Base-by-base conservation (phyloP, 2,888 invertebrate genomes). In the Lymantria monacha region DNA sequence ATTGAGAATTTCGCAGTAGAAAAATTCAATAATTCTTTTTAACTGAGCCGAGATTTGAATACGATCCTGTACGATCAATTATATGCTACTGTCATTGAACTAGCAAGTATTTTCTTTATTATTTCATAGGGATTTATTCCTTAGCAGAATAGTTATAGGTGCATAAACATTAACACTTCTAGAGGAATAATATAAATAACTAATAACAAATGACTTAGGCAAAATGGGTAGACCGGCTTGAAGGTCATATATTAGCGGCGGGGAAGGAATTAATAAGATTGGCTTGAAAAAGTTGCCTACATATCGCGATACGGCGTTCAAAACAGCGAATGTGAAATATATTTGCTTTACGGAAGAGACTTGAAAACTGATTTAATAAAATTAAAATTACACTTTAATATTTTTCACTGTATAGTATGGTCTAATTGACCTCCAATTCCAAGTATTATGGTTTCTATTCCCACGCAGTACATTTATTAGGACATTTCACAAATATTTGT, bases 211-310 rank as follows among this genome's bases (percentile, higher is more conserved):
- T 57, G 50, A 49, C 54, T 49, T 53, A 52, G 48, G 46, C 49
- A 56, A 55, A 59, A 56, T 59, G 59, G 53, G 60, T 49, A 55
- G 57, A 55, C 40, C 30, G 47, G 46, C 42, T 30, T 48, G 68
- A 66, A 60, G 67, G 64, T 56, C 61, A 61, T 48, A 42, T 51
- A 52, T 48, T 53, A 50, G 50, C 55, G 52, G 46, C 55, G 57
- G 52, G 49, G 61, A 57, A 47, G 54, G 48, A 59, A 61, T 68
- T 60, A 69, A 63, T 66, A 64, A 68, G 59, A 55, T 63, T 59
- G 57, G 49, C 53, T 54, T 57, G 43, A 45, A 50, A 53, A 55
- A 47, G 46, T 53, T 51, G 51, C 53, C 43, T 49, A 51, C 51
- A 49, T 55, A 47, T 56, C 53, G 53, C 44, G 42, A 43, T 47